Evolutionary conservation across 2,888 invertebrate species (phyloP).

Genomic region (Luperina nickerlii): DNA sequence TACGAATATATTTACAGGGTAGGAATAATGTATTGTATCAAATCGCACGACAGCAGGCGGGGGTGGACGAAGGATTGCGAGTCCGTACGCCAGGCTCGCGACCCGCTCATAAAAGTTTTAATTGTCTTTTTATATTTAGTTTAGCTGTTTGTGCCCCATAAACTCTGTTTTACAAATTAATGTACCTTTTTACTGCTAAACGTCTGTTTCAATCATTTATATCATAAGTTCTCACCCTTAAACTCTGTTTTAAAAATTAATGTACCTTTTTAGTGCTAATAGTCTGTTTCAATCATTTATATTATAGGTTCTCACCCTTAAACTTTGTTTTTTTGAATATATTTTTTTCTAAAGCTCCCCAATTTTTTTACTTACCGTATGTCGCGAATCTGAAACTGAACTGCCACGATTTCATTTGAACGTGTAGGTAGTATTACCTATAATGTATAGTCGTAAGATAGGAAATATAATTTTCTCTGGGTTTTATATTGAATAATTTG

Average conservation of each 20-base stretch:
- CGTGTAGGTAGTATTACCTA: neutral
- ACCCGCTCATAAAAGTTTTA: neutral
- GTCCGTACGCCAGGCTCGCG: neutral
- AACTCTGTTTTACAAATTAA: neutral
- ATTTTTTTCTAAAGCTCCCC: too few relatives aligned
- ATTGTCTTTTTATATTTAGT: neutral
- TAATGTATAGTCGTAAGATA: neutral
- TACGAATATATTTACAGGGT: too few relatives aligned
- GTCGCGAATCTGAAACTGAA: too few relatives aligned
- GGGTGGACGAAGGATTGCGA: neutral
- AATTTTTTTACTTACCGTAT: too few relatives aligned
- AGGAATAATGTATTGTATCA: neutral
- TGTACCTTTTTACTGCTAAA: neutral
- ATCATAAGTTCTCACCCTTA: neutral
- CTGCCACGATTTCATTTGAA: neutral
- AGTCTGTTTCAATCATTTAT: neutral
- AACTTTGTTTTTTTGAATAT: too few relatives aligned
- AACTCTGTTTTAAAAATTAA: neutral
- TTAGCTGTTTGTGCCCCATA: neutral
- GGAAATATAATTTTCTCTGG: neutral
- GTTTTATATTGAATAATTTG: neutral
- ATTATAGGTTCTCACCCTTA: neutral
- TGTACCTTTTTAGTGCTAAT: neutral
- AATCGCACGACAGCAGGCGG: neutral
- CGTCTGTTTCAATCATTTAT: neutral